Evolutionary conservation across 2,888 invertebrate species (phyloP), one percentile per base, ranked within the genome.

Genomic region (Tiphia femorata): DNA sequence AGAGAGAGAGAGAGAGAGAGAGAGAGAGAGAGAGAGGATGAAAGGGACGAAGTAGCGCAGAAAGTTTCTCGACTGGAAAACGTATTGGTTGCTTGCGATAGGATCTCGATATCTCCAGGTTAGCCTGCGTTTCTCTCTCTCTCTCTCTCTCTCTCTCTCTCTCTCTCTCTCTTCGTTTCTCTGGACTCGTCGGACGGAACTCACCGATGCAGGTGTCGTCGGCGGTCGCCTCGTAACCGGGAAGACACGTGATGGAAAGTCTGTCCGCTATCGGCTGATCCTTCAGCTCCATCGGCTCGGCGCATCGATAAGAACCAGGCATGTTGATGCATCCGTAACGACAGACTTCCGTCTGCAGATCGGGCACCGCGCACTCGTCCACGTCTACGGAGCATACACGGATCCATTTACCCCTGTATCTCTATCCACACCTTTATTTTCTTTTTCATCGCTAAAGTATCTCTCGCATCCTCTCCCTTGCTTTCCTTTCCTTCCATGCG

Each of bases 361-460:
- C 81, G 29, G 82, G 80, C 25, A 86, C 84, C 14, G 72, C 76
- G 72, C 92, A 92, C 79, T 92, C 91, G 74, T 92, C 87, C 21
- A 91, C 86, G 80, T 90, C 90, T 88, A 76, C 42, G 60, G 12
- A 51, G n/a, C n/a, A n/a, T n/a, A n/a, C n/a, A n/a, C n/a, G n/a
- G n/a, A 27, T 27, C 27, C 27, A 10, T n/a, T n/a, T n/a, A n/a
- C n/a, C n/a, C n/a, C n/a, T n/a, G n/a, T n/a, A n/a, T n/a, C n/a
- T n/a, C n/a, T n/a, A n/a, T n/a, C n/a, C n/a, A n/a, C n/a, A n/a
- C n/a, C n/a, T n/a, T n/a, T n/a, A n/a, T n/a, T n/a, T n/a, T n/a
- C n/a, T n/a, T n/a, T n/a, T n/a, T n/a, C n/a, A n/a, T n/a, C n/a
- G n/a, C n/a, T n/a, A n/a, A n/a, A n/a, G n/a, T n/a, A n/a, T n/a